phyloP scores from a whole-genome alignment of 2,113 vertebrate genomes.

The Pholis gunnellus region DNA sequence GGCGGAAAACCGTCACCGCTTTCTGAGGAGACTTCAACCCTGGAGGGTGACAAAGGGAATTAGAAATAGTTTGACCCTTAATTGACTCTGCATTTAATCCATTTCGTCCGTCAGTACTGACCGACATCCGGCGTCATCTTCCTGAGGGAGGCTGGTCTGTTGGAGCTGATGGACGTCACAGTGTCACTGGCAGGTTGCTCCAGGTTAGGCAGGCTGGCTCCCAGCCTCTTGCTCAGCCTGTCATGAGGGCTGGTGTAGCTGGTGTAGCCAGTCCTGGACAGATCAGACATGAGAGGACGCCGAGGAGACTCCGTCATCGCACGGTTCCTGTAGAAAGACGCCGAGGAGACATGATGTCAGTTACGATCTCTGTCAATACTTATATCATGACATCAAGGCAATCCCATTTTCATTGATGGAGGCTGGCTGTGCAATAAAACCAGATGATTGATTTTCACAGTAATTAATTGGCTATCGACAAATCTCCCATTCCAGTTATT shows the following conservation, averaged over 20 bases:
- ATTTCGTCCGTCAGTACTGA: conserved; percentile 36
- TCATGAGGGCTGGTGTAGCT: conserved; percentile 67
- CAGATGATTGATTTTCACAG: neutral
- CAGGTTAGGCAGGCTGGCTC: conserved; percentile 93
- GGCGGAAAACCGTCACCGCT: conserved; percentile 85
- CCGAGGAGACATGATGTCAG: neutral
- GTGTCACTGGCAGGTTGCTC: conserved; percentile 74
- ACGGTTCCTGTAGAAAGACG: conserved; percentile 76
- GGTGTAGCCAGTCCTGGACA: conserved; percentile 75
- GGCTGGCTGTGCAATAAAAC: neutral
- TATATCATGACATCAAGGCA: neutral
- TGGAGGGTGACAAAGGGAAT: conserved; percentile 55
- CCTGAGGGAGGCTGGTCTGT: conserved; percentile 81
- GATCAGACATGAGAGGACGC: conserved; percentile 85
- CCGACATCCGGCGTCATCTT: conserved; percentile 63
- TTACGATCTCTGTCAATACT: neutral
- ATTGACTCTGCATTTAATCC: neutral
- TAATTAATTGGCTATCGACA: neutral
- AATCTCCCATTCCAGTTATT: neutral
- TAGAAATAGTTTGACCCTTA: neutral
- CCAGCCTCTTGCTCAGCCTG: conserved; percentile 84
- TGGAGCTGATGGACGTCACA: conserved; percentile 31
- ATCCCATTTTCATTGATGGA: neutral
- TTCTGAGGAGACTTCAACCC: conserved; percentile 78
- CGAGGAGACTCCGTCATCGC: conserved; percentile 81